Conservation (phyloP, 1,140 invertebrate genomes). For the Chelonus insularis region DNA sequence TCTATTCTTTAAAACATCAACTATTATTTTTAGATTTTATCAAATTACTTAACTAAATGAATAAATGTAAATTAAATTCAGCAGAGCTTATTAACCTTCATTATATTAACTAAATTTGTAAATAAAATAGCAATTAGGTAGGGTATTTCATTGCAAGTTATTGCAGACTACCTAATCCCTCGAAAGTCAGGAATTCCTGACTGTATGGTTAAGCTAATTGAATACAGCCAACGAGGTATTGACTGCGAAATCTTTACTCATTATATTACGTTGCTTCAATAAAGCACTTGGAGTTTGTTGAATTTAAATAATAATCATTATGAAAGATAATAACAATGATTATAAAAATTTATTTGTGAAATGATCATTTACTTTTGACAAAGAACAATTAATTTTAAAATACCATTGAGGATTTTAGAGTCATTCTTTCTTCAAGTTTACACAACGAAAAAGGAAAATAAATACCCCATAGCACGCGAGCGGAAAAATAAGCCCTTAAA, state of each 20-base stretch:
- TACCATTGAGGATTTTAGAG: slow-evolving; percentile 34
- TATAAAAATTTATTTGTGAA: background rate
- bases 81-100: too few relatives aligned
- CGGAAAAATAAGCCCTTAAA: slow-evolving; percentile 60
- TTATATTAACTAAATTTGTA: too few relatives aligned
- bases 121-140: too few relatives aligned
- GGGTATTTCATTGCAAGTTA: too few relatives aligned
- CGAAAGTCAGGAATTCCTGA: too few relatives aligned
- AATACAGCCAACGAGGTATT: slow-evolving; percentile 30
- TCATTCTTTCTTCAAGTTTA: slow-evolving; percentile 23
- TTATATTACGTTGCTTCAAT: slow-evolving; percentile 23
- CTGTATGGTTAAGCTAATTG: slow-evolving; percentile 20
- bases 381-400: slow-evolving; percentile 28
- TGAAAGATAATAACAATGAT: background rate
- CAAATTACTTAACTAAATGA: too few relatives aligned
- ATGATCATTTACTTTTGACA: background rate
- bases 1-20: too few relatives aligned
- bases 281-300: background rate
- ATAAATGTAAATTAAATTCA: too few relatives aligned
- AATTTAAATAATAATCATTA: background rate
- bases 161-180: too few relatives aligned
- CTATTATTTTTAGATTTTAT: too few relatives aligned
- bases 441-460: slow-evolving; percentile 44
- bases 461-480: slow-evolving; percentile 56
- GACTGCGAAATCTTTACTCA: slow-evolving; percentile 19